Conservation (phyloP, 2,797 vertebrate species). For the Aythya fuligula region DNA sequence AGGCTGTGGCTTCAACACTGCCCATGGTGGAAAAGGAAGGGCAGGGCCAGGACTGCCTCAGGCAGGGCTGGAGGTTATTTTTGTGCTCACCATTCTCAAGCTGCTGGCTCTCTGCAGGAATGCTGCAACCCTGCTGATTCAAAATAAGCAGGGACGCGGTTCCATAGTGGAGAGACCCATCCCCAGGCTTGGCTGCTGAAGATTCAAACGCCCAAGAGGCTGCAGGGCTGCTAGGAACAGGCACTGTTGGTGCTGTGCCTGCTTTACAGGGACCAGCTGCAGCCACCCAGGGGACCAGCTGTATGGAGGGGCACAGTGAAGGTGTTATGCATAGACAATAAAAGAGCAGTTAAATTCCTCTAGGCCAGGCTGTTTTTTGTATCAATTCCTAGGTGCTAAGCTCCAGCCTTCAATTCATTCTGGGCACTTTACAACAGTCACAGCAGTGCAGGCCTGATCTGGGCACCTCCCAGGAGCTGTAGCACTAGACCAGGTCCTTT, state of each 20-base stretch:
- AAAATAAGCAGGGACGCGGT: too few relatives aligned
- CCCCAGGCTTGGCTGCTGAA: not conserved
- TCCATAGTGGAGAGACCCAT: accelerated
- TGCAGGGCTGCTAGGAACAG: not conserved
- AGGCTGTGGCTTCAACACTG: not conserved
- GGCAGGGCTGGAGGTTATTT: accelerated
- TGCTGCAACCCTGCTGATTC: too few relatives aligned
- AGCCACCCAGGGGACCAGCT: not conserved
- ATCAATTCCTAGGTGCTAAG: too few relatives aligned
- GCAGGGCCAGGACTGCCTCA: accelerated
- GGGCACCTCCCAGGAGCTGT: not conserved
- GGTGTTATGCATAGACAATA: accelerated
- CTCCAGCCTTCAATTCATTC: too few relatives aligned
- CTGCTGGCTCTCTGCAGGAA: not conserved
- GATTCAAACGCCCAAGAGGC: accelerated
- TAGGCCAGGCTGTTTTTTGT: not conserved
- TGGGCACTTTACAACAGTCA: too few relatives aligned
- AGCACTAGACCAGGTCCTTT: not conserved
- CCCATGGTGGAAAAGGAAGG: accelerated
- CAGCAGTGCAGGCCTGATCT: too few relatives aligned
- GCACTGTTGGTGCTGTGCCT: not conserved
- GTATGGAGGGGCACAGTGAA: not conserved
- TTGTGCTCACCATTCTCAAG: not conserved
- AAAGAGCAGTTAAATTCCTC: not conserved
- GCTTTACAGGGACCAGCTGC: too few relatives aligned